Conservation (phyloP, 2,888 invertebrate genomes). For the Apeira syringaria region DNA sequence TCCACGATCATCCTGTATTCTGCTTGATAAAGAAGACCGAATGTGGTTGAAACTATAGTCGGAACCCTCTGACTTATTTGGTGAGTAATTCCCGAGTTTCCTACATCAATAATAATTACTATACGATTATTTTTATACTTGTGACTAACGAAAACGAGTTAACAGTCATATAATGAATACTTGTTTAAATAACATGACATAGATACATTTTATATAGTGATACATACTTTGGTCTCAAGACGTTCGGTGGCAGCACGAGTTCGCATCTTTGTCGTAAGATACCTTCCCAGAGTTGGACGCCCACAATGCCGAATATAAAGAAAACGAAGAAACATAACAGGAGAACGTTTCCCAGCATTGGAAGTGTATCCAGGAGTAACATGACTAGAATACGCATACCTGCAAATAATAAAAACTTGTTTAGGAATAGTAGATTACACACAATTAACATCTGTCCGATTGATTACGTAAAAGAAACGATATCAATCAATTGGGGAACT, state of each 20-base stretch:
- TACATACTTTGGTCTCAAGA: conserved; percentile 91
- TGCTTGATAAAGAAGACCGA: too few relatives aligned
- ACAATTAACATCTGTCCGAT: too few relatives aligned
- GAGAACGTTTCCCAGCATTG: conserved; percentile 99
- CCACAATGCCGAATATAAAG: conserved; percentile 99
- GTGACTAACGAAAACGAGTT: conserved; percentile 29
- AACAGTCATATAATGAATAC: conserved; percentile 4
- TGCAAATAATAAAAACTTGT: conserved; percentile 65
- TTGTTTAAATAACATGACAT: too few relatives aligned
- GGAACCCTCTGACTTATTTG: too few relatives aligned
- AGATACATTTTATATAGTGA: conserved; percentile 23
- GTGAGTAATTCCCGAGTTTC: too few relatives aligned
- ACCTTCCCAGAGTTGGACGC: conserved; percentile 99
- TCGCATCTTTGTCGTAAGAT: conserved; percentile 97
- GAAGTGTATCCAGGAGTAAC: conserved; percentile 98
- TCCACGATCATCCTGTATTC: too few relatives aligned
- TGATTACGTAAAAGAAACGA: too few relatives aligned
- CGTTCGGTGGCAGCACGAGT: conserved; percentile 88
- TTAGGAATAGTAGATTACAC: too few relatives aligned
- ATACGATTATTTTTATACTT: conserved; percentile 38
- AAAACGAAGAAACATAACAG: conserved; percentile 99
- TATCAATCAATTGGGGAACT: too few relatives aligned
- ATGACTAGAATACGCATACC: conserved; percentile 99
- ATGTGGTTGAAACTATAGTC: too few relatives aligned
- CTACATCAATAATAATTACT: too few relatives aligned